Percentiles rank a stretch among this genome's conserved stretches.
These are phyloP conservation scores for Pelvicachromis taeniatus DNA, from an alignment of 2,113 vertebrate genomes.

Conservation along the genomic window DNA sequence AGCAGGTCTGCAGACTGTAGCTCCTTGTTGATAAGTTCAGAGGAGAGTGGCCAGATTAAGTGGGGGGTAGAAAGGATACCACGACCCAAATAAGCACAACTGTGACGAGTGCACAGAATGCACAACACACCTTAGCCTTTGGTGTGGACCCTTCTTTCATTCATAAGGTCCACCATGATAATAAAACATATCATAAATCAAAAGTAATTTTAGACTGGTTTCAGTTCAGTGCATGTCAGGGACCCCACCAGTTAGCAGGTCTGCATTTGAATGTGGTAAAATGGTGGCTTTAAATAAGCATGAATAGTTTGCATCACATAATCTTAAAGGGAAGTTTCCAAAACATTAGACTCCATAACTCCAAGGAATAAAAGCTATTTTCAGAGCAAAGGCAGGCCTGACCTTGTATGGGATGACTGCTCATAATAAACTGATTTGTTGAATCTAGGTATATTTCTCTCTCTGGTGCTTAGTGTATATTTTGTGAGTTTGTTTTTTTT, in stretches of 20 bases:
- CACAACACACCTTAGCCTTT: neutral
- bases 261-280: neutral
- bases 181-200: neutral
- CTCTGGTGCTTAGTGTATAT: neutral
- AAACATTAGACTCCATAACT: neutral
- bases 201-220: neutral
- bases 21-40: neutral
- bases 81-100: neutral
- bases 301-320: neutral
- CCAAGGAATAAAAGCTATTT: neutral
- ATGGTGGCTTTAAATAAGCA: neutral
- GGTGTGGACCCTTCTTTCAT: neutral
- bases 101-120: neutral
- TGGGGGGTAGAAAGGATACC: neutral
- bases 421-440: neutral
- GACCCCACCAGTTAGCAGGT: neutral
- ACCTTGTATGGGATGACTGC: neutral
- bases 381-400: neutral
- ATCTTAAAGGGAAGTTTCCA: neutral
- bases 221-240: neutral
- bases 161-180: neutral
- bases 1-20: neutral
- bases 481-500: rapidly evolving
- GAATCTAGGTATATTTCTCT: neutral
- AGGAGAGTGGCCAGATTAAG: neutral